Base-by-base conservation (phyloP, 2,888 invertebrate genomes). In the Agonopterix subpropinquella region DNA sequence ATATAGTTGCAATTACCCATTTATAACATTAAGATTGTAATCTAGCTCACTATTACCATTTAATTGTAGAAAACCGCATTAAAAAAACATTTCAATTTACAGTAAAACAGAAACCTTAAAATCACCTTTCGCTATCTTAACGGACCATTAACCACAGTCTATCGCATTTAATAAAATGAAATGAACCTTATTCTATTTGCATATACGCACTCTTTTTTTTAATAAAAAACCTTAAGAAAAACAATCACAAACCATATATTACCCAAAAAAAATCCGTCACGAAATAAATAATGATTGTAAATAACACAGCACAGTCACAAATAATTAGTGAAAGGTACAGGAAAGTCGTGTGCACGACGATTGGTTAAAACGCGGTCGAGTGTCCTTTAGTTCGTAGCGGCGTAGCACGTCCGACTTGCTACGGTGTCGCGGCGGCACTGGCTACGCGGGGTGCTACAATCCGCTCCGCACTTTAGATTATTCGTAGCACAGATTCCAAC, bases 351-450 rank as follows among this genome's bases (percentile, higher is more conserved):
- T 44, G 28, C 28, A 42, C 44, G 41, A 44, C 45, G 43, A 52
- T 44, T 15, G 44, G 41, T 41, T 9, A 50, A 51, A n/a, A 41
- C 54, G 54, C 58, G 57, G 55, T 53, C 54, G 60, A 49, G 51
- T 53, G 28, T 28, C 5, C 28, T 28, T 51, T 4, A 35, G 48
- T 47, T 42, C 58, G 65, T 62, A 59, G 59, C 58, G 50, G 49
- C 61, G 69, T 70, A 64, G 66, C 63, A 62, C 72, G 81, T 71
- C 84, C 73, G 72, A 55, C 61, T 67, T 56, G 75, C 79, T 80
- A 81, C 82, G 79, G 59, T 57, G 79, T 70, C 76, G 74, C 77
- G 75, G 67, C 70, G 73, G 74, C 73, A 86, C 86, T 86, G 83
- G 67, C 80, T 79, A 81, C 80, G 79, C 70, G 69, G 73, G 70